Conservation (phyloP, 2,888 invertebrate genomes). For the Andrena haemorrhoa region DNA sequence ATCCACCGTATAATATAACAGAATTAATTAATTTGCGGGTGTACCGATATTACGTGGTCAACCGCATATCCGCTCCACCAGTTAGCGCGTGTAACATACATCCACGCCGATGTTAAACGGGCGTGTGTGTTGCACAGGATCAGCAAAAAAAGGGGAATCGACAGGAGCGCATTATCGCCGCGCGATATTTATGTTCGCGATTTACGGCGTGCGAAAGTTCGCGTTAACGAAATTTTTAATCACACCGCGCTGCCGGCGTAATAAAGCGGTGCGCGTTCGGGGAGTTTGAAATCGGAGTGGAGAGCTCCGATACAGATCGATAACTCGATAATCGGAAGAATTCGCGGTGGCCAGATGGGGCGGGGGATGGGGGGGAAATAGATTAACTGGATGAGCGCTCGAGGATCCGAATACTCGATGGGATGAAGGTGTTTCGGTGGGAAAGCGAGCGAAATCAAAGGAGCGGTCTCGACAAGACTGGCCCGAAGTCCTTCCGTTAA, state of each 20-base stretch:
- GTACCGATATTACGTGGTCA: constrained; percentile 49
- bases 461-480: background rate
- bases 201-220: background rate
- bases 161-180: background rate
- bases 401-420: background rate
- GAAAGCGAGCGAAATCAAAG: constrained; percentile 10
- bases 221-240: constrained; percentile 15
- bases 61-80: constrained; percentile 28
- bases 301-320: background rate
- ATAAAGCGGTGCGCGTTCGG: background rate
- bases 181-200: background rate
- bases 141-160: constrained; percentile 1
- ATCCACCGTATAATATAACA: constrained; percentile 14
- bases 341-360: background rate
- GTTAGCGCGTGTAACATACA: background rate
- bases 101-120: background rate
- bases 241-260: background rate
- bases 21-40: constrained; percentile 65
- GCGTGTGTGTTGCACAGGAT: background rate
- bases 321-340: background rate
- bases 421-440: background rate
- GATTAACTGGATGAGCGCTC: background rate
- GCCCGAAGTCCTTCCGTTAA: constrained; percentile 1
- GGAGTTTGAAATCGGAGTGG: background rate
- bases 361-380: background rate